Percentiles rank a stretch among this genome's conserved stretches.
Evolutionary conservation across 2,113 vertebrate species (phyloP).

Genomic region (Lophius piscatorius): DNA sequence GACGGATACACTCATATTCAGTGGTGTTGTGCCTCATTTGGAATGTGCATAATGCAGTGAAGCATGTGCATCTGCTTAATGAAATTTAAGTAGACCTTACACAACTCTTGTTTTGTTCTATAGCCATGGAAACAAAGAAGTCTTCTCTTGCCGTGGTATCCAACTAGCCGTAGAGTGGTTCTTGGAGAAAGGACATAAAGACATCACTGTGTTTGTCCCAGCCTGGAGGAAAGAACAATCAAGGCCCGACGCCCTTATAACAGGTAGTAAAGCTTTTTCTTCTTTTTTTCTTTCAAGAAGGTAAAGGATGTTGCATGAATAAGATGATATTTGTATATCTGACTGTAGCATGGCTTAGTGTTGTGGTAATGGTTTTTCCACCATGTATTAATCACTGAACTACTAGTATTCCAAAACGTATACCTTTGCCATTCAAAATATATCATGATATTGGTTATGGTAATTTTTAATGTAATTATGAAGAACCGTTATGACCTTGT

Average conservation of each 20-base stretch:
- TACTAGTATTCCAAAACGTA: background rate
- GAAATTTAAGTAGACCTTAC: slow-evolving; percentile 8
- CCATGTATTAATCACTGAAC: no score
- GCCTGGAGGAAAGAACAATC: slow-evolving; percentile 99
- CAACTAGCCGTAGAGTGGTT: slow-evolving; percentile 98
- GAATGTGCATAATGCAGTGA: background rate
- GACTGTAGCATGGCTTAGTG: no score
- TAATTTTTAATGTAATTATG: background rate
- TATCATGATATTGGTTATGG: background rate
- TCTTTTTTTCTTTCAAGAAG: no score
- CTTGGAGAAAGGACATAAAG: slow-evolving; percentile 96
- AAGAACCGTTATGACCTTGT: slow-evolving; percentile 9
- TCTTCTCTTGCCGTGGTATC: slow-evolving; percentile 97
- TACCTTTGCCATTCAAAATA: background rate
- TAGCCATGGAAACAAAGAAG: slow-evolving; percentile 99
- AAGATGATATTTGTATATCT: no score
- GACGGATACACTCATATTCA: slow-evolving; percentile 5
- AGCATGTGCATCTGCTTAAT: slow-evolving; percentile 10
- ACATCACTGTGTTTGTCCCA: slow-evolving; percentile 98
- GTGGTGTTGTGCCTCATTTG: background rate
- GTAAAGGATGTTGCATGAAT: no score
- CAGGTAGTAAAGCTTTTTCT: slow-evolving; percentile 81
- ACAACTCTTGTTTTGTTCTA: slow-evolving; percentile 66
- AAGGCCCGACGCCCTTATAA: slow-evolving; percentile 94
- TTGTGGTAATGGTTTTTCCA: no score